These are phyloP conservation scores for Agelaius tricolor DNA, from an alignment of 2,113 vertebrate species.

Conservation along the genomic window DNA sequence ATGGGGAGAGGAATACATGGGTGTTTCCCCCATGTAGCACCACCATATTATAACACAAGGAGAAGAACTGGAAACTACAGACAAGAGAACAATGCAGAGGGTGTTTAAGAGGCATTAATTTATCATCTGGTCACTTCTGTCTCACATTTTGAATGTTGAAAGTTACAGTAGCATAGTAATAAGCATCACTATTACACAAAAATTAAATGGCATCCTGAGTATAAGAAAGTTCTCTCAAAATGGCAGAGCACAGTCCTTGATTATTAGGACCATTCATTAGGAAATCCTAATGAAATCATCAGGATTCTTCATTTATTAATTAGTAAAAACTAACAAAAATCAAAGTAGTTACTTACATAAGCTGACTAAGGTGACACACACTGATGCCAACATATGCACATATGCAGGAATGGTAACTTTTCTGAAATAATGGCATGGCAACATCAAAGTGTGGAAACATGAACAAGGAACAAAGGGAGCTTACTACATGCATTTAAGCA, in stretches of 20 bases:
- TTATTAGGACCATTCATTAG: not conserved
- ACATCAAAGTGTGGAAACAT: not conserved
- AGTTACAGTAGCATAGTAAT: not conserved
- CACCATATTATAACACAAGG: not conserved
- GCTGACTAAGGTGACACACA: not conserved
- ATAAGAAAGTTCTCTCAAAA: not conserved
- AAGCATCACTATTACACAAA: not conserved
- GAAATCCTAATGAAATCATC: not conserved
- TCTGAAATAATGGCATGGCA: not conserved
- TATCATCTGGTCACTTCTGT: not conserved
- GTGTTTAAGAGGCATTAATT: not conserved
- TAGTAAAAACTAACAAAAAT: not conserved
- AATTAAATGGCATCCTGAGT: not conserved
- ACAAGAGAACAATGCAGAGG: not conserved
- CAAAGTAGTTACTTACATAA: fast-evolving
- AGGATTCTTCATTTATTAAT: not conserved
- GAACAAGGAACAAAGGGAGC: not conserved
- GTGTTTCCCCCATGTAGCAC: fast-evolving
- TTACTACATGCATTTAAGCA: not conserved
- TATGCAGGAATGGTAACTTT: not conserved
- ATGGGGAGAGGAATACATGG: not conserved
- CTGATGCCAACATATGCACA: not conserved
- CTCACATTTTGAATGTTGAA: not conserved
- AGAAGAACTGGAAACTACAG: not conserved
- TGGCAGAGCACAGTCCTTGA: not conserved